These are phyloP conservation scores for Gisinianus flammeolus DNA, from an alignment of 2,888 invertebrate genomes.

Conservation along the genomic window DNA sequence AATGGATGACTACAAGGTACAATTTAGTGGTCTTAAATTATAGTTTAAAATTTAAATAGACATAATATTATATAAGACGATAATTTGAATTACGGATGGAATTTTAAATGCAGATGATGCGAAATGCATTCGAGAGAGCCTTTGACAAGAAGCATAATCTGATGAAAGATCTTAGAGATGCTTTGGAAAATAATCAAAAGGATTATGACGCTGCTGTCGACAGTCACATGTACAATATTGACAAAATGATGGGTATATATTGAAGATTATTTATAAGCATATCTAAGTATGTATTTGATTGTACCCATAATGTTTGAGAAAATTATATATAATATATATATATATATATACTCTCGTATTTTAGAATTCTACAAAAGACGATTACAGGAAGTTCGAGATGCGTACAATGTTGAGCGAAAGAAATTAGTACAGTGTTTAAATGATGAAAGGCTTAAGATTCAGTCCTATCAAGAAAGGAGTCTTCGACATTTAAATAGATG, in stretches of 20 bases:
- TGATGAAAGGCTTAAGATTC: conserved; percentile 51
- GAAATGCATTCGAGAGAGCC: conserved; percentile 55
- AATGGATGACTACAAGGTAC: conserved; percentile 56
- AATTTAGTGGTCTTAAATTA: not conserved
- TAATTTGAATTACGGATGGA: conserved; percentile 6
- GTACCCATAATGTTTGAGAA: not conserved
- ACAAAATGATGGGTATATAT: conserved; percentile 54
- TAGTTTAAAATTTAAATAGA: not conserved
- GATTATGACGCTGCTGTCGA: conserved; percentile 56
- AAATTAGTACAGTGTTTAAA: conserved; percentile 43
- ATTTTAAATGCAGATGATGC: conserved; percentile 40
- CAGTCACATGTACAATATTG: conserved; percentile 56
- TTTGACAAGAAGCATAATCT: conserved; percentile 54
- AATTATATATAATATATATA: not conserved
- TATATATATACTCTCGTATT: no score
- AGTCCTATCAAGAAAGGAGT: conserved; percentile 52
- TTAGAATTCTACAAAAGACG: conserved; percentile 55
- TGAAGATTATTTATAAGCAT: no score
- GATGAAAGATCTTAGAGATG: conserved; percentile 53
- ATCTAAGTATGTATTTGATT: no score
- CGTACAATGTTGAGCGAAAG: conserved; percentile 45
- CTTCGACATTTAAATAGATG: conserved; percentile 48
- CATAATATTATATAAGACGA: conserved; percentile 1
- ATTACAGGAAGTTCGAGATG: conserved; percentile 47
- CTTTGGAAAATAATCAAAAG: conserved; percentile 50